Percentiles rank a stretch among this genome's conserved stretches.
These are phyloP conservation scores for Halisarca cf. caerulea DNA, from an alignment of 37 sponge, comb jelly and placozoan species.

Conservation along the genomic window DNA sequence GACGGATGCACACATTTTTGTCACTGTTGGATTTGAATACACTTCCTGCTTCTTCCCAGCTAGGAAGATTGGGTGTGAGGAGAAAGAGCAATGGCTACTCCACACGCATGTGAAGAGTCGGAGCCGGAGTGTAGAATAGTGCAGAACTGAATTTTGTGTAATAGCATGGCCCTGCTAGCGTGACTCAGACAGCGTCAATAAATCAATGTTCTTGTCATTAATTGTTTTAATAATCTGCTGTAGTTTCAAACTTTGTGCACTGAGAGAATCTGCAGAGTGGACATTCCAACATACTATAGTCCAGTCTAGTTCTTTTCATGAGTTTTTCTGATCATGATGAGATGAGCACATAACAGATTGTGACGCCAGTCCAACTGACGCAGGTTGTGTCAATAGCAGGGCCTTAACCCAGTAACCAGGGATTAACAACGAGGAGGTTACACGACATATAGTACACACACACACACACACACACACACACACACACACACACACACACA, in stretches of 20 bases:
- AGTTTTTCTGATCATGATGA: too few species aligned
- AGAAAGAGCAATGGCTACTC: background rate
- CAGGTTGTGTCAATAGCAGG: too few species aligned
- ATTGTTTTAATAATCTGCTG: background rate
- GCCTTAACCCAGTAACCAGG: too few species aligned
- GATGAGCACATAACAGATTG: too few species aligned
- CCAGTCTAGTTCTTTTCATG: too few species aligned
- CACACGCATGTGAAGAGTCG: background rate
- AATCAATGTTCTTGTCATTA: background rate
- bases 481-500: too few species aligned
- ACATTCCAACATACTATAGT: too few species aligned
- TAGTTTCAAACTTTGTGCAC: background rate
- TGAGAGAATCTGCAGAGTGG: too few species aligned
- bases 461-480: too few species aligned
- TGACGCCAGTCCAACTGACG: too few species aligned
- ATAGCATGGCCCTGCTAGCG: background rate
- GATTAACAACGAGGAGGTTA: too few species aligned
- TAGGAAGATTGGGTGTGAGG: background rate
- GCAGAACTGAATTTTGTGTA: background rate
- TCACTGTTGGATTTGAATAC: background rate
- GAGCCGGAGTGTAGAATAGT: background rate
- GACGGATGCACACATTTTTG: background rate
- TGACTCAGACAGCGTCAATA: background rate
- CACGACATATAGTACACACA: too few species aligned
- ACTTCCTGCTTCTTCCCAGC: background rate